These are phyloP conservation scores for Pogonophryne albipinna DNA, from an alignment of 2,797 vertebrate genomes.

Conservation along the genomic window DNA sequence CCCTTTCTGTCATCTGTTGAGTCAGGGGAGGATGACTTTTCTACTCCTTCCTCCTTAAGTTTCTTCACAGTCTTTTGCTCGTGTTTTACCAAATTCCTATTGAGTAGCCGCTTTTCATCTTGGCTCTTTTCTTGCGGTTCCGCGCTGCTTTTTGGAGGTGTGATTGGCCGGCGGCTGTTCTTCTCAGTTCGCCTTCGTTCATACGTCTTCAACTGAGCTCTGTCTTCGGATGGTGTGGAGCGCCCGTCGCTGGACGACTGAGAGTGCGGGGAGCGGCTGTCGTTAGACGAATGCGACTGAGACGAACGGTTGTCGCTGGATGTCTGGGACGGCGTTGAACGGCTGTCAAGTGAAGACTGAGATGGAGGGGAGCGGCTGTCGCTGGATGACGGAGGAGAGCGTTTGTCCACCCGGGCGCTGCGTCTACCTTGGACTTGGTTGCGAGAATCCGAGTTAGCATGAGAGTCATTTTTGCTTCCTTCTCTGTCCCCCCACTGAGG, in stretches of 20 bases:
- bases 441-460: conserved; percentile 49
- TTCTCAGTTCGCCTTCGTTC: conserved; percentile 83
- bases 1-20: conserved; percentile 86
- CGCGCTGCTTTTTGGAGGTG: conserved; percentile 58
- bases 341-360: conserved; percentile 67
- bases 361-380: conserved; percentile 68
- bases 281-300: conserved; percentile 66
- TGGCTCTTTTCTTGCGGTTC: conserved; percentile 55
- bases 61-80: conserved; percentile 87
- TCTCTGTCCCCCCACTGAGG: conserved; percentile 65
- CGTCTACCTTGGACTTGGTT: conserved; percentile 78
- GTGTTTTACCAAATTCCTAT: conserved; percentile 69
- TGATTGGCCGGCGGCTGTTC: conserved; percentile 52
- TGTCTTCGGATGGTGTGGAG: conserved; percentile 81
- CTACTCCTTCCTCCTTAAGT: conserved; percentile 72
- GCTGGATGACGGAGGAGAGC: conserved; percentile 65
- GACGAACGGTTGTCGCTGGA: conserved; percentile 71
- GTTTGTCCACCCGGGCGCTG: conserved; percentile 66
- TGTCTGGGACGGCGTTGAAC: conserved; percentile 78
- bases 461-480: conserved; percentile 57
- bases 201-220: conserved; percentile 75
- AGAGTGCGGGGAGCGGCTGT: conserved; percentile 68
- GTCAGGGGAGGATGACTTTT: conserved; percentile 24
- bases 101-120: not conserved
- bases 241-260: conserved; percentile 36